Percentiles rank a stretch among this genome's conserved stretches.
phyloP scores from a whole-genome alignment of 1,140 invertebrate species.

The Drosophila mojavensis region DNA sequence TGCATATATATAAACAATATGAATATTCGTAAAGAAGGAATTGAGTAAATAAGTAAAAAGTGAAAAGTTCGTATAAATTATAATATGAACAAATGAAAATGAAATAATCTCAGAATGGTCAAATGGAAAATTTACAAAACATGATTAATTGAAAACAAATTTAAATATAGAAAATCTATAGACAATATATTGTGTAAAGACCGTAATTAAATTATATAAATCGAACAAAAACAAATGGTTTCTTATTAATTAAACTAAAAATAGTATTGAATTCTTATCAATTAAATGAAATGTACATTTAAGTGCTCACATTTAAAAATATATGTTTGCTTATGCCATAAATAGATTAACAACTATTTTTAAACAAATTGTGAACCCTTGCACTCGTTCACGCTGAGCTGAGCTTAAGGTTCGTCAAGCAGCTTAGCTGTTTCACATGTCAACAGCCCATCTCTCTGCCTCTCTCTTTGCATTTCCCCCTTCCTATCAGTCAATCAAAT shows the following conservation, averaged over 20 bases:
- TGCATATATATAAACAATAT: background rate
- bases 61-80: too few relatives aligned
- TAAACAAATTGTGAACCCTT: slow-evolving; percentile 17
- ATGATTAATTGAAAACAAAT: too few relatives aligned
- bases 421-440: slow-evolving; percentile 11
- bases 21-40: background rate
- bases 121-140: too few relatives aligned
- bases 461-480: background rate
- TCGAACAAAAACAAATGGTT: too few relatives aligned
- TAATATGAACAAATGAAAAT: too few relatives aligned
- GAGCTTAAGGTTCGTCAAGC: background rate
- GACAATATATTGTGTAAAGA: too few relatives aligned
- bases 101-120: too few relatives aligned
- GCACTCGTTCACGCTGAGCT: background rate
- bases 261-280: background rate
- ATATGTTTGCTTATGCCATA: background rate
- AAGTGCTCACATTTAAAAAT: background rate
- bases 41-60: too few relatives aligned
- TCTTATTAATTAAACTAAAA: too few relatives aligned
- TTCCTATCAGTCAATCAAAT: background rate
- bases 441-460: background rate
- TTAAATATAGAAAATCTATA: too few relatives aligned
- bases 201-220: too few relatives aligned
- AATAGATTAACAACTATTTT: slow-evolving; percentile 34
- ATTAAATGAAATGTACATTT: background rate